Base-by-base conservation (phyloP, 2,888 invertebrate genomes). In the Spilosoma lubricipeda region DNA sequence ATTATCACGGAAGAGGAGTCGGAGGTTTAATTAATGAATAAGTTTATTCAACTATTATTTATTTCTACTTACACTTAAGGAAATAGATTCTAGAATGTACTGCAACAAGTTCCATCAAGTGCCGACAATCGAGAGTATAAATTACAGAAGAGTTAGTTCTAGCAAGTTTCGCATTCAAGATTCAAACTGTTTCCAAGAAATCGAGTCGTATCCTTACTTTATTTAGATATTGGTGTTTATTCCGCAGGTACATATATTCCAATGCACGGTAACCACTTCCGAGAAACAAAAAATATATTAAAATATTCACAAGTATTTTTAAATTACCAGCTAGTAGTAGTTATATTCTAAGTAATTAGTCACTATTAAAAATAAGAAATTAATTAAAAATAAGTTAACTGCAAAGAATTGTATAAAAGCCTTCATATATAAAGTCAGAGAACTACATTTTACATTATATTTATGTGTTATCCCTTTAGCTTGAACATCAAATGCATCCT, bases 401-500 rank as follows among this genome's bases (percentile, higher is more conserved):
- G 36, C 71, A 80, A 76, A 73, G 65, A 80, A 81, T 81, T 72
- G 74, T 76, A 79, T 71, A 83, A 82, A 76, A 70, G 71, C 72
- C 56, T 33, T 27, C 75, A 81, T 83, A 81, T 74, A 74, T 52
- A 68, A 79, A 81, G 77, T 73, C 73, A 70, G 36, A 45, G 66
- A 72, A 75, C 71, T 76, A 71, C 64, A 52, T 48, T 76, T 76
- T 77, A 59, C 69, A 74, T 80, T 77, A 76, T 80, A 45, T 48
- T 45, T 67, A 77, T 78, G 48, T 76, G 71, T 76, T 76, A 85
- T 84, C 77, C 70, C 75, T 75, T 78, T 81, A 80, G 79, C 72
- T 76, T 20, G 80, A 59, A 76, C 77, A 86, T 85, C 82, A 83
- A 86, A 80, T 88, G 86, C 87, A 88, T 83, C 82, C 85, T 83